These are phyloP conservation scores for Sipunculus nudus DNA, from an alignment of 2,888 invertebrate species.

Conservation along the genomic window DNA sequence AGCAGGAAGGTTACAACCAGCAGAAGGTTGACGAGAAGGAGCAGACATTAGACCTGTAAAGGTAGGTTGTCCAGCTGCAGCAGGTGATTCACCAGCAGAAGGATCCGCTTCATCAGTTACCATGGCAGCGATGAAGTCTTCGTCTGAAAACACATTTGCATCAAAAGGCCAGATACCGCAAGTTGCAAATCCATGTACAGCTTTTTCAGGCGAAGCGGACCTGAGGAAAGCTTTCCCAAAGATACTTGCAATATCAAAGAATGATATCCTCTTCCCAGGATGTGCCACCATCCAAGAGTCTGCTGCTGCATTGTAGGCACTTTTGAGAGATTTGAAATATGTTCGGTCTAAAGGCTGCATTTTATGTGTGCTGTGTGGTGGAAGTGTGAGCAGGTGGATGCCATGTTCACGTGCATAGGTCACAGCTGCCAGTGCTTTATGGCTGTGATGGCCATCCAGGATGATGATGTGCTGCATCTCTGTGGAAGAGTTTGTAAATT, in stretches of 20 bases:
- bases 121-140: slow-evolving; percentile 23
- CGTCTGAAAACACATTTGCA: slow-evolving; percentile 27
- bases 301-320: slow-evolving; percentile 30
- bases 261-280: slow-evolving; percentile 31
- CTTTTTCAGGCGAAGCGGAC: slow-evolving; percentile 33
- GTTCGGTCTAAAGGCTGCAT: slow-evolving; percentile 47
- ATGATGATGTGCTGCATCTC: too few relatives aligned
- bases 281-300: slow-evolving; percentile 39
- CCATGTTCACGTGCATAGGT: too few relatives aligned
- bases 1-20: too few relatives aligned
- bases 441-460: too few relatives aligned
- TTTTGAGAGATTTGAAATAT: slow-evolving; percentile 44
- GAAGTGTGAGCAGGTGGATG: slow-evolving; percentile 57
- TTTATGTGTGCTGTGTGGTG: slow-evolving; percentile 59
- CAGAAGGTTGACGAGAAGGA: too few relatives aligned
- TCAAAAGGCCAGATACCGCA: slow-evolving; percentile 35
- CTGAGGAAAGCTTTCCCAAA: slow-evolving; percentile 36
- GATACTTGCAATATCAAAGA: slow-evolving; percentile 34
- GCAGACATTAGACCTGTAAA: too few relatives aligned
- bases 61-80: too few relatives aligned
- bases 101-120: slow-evolving; percentile 21
- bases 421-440: too few relatives aligned
- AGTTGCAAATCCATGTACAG: slow-evolving; percentile 26
- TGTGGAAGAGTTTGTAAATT: too few relatives aligned
- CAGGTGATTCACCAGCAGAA: too few relatives aligned